phyloP scores from a whole-genome alignment of 2,888 invertebrate genomes.

The Stenchaetothrips biformis region DNA sequence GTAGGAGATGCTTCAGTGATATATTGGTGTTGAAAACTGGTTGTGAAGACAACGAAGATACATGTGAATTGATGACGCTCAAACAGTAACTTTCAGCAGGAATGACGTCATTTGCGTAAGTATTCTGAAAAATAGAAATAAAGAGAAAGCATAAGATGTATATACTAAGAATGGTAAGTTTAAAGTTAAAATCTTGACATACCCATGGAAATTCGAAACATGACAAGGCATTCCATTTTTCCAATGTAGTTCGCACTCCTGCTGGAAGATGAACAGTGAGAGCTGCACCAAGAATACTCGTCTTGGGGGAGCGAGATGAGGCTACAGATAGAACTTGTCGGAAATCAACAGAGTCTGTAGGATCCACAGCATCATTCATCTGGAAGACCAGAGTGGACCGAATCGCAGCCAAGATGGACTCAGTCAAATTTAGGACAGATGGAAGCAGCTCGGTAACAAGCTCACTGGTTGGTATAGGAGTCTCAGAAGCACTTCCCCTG shows the following conservation, averaged over 20 bases:
- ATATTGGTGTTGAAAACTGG: constrained; percentile 56
- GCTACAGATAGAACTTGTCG: constrained; percentile 47
- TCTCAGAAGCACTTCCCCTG: background rate
- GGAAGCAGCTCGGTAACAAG: constrained; percentile 60
- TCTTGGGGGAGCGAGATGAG: constrained; percentile 45
- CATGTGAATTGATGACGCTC: constrained; percentile 65
- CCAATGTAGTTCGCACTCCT: constrained; percentile 54
- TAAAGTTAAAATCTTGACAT: constrained; percentile 38
- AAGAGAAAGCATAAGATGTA: constrained; percentile 15
- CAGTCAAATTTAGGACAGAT: constrained; percentile 60
- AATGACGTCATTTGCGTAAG: constrained; percentile 70
- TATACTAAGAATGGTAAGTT: constrained; percentile 25
- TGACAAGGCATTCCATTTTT: constrained; percentile 57
- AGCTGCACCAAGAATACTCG: constrained; percentile 48
- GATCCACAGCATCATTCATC: constrained; percentile 46
- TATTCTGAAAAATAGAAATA: constrained; percentile 51
- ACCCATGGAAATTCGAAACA: constrained; percentile 59
- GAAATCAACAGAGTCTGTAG: constrained; percentile 41
- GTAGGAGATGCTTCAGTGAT: constrained; percentile 60
- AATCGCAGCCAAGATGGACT: constrained; percentile 59
- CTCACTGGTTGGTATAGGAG: constrained; percentile 44
- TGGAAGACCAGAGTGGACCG: constrained; percentile 50
- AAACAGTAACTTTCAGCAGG: constrained; percentile 79
- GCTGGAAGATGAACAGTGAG: constrained; percentile 54
- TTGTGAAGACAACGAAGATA: constrained; percentile 59